A percentile compares a stretch with the other conserved stretches of the same genome.
Conservation (phyloP, 1,140 invertebrate species). For the Camponotus pennsylvanicus region DNA sequence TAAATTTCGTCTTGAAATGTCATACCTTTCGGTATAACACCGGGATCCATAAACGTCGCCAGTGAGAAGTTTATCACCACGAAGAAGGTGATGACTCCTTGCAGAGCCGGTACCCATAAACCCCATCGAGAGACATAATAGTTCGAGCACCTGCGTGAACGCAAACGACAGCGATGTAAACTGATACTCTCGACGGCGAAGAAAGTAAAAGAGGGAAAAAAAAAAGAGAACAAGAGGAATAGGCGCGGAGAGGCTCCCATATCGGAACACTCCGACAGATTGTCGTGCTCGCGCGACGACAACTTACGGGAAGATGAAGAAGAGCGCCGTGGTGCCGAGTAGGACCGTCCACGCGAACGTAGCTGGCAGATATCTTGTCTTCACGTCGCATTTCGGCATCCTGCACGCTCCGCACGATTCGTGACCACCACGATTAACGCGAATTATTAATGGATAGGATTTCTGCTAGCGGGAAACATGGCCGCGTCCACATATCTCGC, state of each 20-base stretch:
- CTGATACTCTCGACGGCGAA: background rate
- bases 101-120: conserved; percentile 96
- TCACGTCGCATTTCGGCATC: conserved; percentile 97
- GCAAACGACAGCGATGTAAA: background rate
- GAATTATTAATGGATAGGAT: conserved; percentile 78
- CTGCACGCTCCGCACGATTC: conserved; percentile 83
- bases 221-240: background rate
- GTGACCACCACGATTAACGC: conserved; percentile 67
- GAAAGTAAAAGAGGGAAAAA: background rate
- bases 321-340: conserved; percentile 95
- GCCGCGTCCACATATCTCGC: conserved; percentile 82
- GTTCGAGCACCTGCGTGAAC: conserved; percentile 90
- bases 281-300: conserved; percentile 54
- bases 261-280: conserved; percentile 8
- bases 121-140: conserved; percentile 91
- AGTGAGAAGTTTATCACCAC: conserved; percentile 99
- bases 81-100: conserved; percentile 98
- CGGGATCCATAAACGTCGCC: conserved; percentile 99
- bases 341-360: conserved; percentile 98
- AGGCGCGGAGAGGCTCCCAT: background rate
- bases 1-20: background rate
- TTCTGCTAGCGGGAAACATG: conserved; percentile 85
- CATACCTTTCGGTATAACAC: conserved; percentile 98
- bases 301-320: conserved; percentile 99
- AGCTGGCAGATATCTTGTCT: conserved; percentile 97